These are phyloP conservation scores for Rhizomys pruinosus DNA, from an alignment of 2,113 vertebrate genomes.

Conservation along the genomic window DNA sequence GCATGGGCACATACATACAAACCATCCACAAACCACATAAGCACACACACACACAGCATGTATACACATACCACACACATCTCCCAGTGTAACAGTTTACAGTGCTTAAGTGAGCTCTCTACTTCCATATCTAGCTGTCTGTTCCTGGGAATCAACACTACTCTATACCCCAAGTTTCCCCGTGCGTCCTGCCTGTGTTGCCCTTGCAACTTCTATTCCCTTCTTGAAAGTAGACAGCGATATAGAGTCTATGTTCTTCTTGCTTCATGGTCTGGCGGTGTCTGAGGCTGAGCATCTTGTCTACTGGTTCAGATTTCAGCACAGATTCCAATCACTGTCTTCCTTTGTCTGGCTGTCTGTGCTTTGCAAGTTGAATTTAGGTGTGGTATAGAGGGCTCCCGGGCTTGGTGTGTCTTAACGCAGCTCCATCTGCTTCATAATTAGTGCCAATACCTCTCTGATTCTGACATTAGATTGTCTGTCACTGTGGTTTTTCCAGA, in stretches of 20 bases:
- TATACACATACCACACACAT: not conserved
- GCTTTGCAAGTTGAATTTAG: not conserved
- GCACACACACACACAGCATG: not conserved
- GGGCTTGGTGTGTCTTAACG: not conserved
- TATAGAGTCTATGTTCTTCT: not conserved
- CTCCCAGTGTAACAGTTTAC: no score
- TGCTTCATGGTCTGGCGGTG: not conserved
- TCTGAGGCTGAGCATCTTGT: not conserved
- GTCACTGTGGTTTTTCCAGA: slow-evolving; percentile 21
- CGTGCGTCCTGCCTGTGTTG: not conserved
- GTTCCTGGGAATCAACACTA: not conserved
- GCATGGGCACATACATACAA: not conserved
- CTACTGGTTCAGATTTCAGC: not conserved
- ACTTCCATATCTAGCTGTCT: not conserved
- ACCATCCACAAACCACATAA: not conserved
- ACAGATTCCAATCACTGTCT: not conserved
- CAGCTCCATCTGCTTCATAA: slow-evolving; percentile 4
- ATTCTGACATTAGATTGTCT: slow-evolving; percentile 28
- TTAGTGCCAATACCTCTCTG: slow-evolving; percentile 4
- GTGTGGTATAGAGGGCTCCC: not conserved
- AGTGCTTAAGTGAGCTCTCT: not conserved
- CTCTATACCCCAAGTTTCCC: not conserved
- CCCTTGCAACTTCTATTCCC: not conserved
- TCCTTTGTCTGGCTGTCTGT: not conserved
- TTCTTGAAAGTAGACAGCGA: not conserved